Conservation (phyloP, 2,797 vertebrate species). For the Sebastes hubbsi region DNA sequence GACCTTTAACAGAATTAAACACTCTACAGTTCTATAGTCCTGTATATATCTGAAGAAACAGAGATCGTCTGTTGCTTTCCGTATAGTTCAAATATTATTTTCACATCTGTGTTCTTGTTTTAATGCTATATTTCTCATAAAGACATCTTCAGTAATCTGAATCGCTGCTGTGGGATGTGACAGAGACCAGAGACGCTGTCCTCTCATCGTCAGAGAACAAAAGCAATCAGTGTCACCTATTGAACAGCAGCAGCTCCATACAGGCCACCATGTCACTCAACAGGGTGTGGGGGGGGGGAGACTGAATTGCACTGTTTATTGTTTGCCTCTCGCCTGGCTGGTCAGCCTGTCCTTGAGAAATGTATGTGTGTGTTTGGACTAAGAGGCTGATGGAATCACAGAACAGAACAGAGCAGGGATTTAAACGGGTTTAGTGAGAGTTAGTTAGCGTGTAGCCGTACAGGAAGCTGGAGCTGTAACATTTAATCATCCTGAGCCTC, state of each 20-base stretch:
- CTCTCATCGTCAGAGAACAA: constrained; percentile 2
- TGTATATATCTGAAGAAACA: not conserved
- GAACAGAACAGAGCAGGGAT: not conserved
- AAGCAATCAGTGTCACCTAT: constrained; percentile 24
- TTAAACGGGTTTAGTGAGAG: not conserved
- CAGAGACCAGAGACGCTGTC: not conserved
- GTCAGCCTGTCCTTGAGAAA: constrained; percentile 32
- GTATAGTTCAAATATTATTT: not conserved
- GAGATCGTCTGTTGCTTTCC: not conserved
- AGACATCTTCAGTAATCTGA: not conserved
- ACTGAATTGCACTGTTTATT: constrained; percentile 1
- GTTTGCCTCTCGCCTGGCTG: not conserved
- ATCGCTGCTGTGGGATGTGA: not conserved
- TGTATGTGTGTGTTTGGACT: not conserved
- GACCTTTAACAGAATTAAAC: not conserved
- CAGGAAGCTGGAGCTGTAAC: not conserved
- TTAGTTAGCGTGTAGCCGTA: not conserved
- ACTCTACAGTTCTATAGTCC: not conserved
- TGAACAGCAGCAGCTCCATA: constrained; percentile 2
- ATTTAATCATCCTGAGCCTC: constrained; percentile 42
- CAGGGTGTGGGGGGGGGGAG: not conserved
- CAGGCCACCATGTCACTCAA: constrained; percentile 4
- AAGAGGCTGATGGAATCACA: not conserved
- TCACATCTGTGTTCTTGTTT: not conserved
- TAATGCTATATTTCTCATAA: not conserved